These are phyloP conservation scores for Ptychochromis oligacanthus DNA, from an alignment of 2,113 vertebrate species.

Conservation along the genomic window DNA sequence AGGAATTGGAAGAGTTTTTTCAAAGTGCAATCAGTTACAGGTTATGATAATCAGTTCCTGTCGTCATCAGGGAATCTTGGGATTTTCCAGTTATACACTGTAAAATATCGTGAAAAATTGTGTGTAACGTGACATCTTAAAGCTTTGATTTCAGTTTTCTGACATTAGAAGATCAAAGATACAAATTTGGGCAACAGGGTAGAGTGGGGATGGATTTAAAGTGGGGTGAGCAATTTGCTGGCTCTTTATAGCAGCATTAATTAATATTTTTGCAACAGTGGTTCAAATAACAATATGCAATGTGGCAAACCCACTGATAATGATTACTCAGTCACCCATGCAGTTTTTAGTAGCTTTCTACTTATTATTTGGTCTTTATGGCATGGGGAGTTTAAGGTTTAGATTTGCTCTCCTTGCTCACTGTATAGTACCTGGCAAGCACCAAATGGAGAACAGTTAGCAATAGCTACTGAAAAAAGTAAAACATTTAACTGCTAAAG, in stretches of 20 bases:
- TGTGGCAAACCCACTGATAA: background rate
- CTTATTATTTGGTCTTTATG: background rate
- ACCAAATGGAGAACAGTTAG: background rate
- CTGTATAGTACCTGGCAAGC: background rate
- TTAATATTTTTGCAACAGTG: background rate
- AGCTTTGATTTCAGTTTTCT: background rate
- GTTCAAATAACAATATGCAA: background rate
- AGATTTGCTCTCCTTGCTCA: background rate
- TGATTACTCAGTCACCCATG: background rate
- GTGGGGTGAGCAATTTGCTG: background rate
- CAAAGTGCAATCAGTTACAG: conserved; percentile 26
- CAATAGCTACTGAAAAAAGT: background rate
- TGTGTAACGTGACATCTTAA: background rate
- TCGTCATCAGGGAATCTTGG: background rate
- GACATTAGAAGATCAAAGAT: background rate
- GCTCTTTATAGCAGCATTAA: background rate
- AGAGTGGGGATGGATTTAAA: background rate
- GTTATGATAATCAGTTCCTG: conserved; percentile 16
- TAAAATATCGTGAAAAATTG: background rate
- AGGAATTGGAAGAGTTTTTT: background rate
- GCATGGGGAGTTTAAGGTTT: background rate
- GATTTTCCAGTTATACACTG: background rate
- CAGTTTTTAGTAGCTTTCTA: background rate
- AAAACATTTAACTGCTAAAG: background rate
- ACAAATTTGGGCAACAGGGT: background rate